Percentiles rank a stretch among this genome's conserved stretches.
Evolutionary conservation across 92 coral and sea anemone genomes (phyloP).

Genomic region (Parazoanthus atlanticus): DNA sequence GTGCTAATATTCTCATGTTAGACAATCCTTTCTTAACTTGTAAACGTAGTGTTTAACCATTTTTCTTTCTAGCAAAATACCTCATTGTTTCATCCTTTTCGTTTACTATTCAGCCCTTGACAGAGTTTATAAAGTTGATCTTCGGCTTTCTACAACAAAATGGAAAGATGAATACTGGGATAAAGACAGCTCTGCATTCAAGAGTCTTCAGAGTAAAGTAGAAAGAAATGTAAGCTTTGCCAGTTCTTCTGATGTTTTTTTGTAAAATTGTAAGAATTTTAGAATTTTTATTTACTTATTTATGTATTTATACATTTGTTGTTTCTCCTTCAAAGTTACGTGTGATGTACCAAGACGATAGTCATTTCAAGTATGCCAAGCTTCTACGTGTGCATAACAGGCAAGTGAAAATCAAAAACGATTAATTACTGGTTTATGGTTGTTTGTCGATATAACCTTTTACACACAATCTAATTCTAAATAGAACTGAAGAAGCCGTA

Average conservation of each 20-base stretch:
- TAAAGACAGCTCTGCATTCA: conserved; percentile 45
- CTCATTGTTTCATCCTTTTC: not conserved
- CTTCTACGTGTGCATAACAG: conserved; percentile 69
- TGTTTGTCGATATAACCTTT: too few species aligned
- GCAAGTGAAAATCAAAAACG: conserved; percentile 35
- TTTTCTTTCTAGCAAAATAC: not conserved
- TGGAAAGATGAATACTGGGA: conserved; percentile 74
- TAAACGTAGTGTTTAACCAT: not conserved
- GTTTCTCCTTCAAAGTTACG: conserved; percentile 51
- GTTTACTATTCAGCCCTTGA: conserved; percentile 56
- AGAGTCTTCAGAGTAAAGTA: conserved; percentile 55
- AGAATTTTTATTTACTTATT: too few species aligned
- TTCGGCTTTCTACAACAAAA: conserved; percentile 61
- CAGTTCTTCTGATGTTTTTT: not conserved
- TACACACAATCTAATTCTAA: too few species aligned
- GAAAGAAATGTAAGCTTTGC: conserved; percentile 61
- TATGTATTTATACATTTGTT: not conserved
- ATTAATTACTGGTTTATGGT: not conserved
- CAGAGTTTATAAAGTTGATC: conserved; percentile 66
- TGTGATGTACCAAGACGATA: conserved; percentile 58
- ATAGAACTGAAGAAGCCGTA: too few species aligned
- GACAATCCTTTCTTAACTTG: not conserved
- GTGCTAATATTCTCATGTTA: too few species aligned
- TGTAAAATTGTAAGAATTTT: not conserved
- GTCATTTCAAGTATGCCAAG: conserved; percentile 51